phyloP scores from a whole-genome alignment of 2,797 vertebrate genomes.

The Mus spretus region DNA sequence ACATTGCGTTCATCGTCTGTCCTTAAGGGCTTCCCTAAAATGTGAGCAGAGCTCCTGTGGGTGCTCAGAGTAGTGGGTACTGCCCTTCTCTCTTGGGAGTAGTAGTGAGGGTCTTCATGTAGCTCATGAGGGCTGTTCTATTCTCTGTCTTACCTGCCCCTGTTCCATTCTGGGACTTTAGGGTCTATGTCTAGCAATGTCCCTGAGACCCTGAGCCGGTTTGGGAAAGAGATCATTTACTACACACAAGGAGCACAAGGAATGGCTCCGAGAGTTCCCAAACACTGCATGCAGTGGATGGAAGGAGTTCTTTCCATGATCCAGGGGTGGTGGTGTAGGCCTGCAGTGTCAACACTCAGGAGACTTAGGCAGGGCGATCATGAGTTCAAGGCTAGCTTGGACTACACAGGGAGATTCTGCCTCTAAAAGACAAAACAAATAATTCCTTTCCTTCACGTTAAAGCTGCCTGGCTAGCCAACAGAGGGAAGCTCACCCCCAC shows the following conservation, averaged over 20 bases:
- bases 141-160: background rate
- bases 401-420: background rate
- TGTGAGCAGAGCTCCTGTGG: background rate
- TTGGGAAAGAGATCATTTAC: background rate
- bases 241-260: background rate
- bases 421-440: background rate
- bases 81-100: background rate
- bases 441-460: background rate
- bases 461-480: background rate
- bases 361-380: background rate
- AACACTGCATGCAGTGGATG: background rate
- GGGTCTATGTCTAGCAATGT: background rate
- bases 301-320: background rate
- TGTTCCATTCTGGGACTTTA: background rate
- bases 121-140: background rate
- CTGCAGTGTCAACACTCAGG: background rate
- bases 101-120: background rate
- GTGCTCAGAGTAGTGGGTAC: background rate
- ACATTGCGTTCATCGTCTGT: background rate
- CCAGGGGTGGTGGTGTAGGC: background rate
- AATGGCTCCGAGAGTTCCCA: background rate
- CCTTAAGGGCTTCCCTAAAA: background rate
- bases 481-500: background rate
- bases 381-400: background rate
- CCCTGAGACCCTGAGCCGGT: background rate